Evolutionary conservation across 1,140 invertebrate genomes (phyloP), one percentile per base, ranked within the genome.

Genomic region (Heliconius hewitsoni): DNA sequence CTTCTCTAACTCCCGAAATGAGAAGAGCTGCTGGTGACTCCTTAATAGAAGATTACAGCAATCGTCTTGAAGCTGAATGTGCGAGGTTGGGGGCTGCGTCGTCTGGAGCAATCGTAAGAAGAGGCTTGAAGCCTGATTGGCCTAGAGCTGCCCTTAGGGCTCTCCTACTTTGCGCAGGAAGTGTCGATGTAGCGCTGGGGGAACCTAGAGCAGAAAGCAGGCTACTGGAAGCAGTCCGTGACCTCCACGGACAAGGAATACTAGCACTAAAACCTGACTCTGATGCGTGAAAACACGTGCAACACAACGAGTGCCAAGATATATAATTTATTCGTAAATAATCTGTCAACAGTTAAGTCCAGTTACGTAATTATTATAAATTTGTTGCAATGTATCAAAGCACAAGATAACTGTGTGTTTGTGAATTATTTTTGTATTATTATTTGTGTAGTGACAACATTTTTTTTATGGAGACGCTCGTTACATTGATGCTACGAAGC

Each of bases 151-250:
- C 97, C 82, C 91, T 98, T 8, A 90, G 97, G 55, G 97, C 97
- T 2, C 92, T 98, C 19, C 91, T 98, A 30, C 91, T 98, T 11
- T 97, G 97, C 83, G 97, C 97, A 71, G 97, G 97, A 6, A 97
- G 97, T 9, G 96, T 98, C 16, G 97, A 98, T 87, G 96, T 97
- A 84, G 95, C 96, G 6, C 91, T 96, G 34, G 97, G 97, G 1
- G 97, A 97, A 83, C 96, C 97, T 77, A 95, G 97, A 66, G 95
- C 97, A 2, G 94, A 95, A 80, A 84, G 87, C 55, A 90, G 94
- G 50, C 84, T 95, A 55, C 83, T 88, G 75, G 95, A 91, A 89
- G 96, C 94, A 6, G 92, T 92, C 18, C 86, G 91, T 71, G 93
- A 95, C 77, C 89, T 95, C 13, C 87, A 93, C 81, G 86, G 82